Conservation (phyloP, 2,113 vertebrate genomes). For the Coturnix japonica region DNA sequence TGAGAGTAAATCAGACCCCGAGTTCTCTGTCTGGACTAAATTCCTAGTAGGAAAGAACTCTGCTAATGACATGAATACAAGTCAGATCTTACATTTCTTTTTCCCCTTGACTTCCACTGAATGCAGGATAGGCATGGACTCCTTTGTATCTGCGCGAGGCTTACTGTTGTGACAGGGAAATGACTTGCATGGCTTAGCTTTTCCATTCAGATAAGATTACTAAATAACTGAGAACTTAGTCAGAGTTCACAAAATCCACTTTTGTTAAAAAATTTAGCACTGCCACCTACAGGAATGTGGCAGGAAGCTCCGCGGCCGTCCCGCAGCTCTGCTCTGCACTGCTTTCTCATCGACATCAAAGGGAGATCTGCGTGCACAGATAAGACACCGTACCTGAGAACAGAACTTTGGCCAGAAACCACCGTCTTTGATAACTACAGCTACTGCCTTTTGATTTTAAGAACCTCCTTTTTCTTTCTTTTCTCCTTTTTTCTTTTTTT, state of each 20-base stretch:
- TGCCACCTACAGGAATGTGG: conserved; percentile 70
- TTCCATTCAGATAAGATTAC: not conserved
- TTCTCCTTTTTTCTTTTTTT: not conserved
- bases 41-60: not conserved
- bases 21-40: not conserved
- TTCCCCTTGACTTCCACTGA: not conserved
- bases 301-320: not conserved
- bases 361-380: conserved; percentile 43
- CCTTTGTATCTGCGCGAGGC: not conserved
- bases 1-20: not conserved
- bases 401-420: conserved; percentile 47
- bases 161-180: not conserved
- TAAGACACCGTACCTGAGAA: conserved; percentile 43
- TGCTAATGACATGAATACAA: not conserved
- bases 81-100: not conserved
- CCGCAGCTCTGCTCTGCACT: not conserved
- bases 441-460: conserved; percentile 40
- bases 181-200: not conserved
- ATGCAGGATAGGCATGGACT: not conserved
- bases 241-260: not conserved
- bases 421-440: conserved; percentile 53
- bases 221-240: not conserved
- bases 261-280: conserved; percentile 67
- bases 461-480: not conserved
- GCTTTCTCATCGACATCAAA: conserved; percentile 55